A percentile compares a stretch with the other conserved stretches of the same genome.
Evolutionary conservation across 2,113 vertebrate genomes (phyloP).

Genomic region (Vidua chalybeata): DNA sequence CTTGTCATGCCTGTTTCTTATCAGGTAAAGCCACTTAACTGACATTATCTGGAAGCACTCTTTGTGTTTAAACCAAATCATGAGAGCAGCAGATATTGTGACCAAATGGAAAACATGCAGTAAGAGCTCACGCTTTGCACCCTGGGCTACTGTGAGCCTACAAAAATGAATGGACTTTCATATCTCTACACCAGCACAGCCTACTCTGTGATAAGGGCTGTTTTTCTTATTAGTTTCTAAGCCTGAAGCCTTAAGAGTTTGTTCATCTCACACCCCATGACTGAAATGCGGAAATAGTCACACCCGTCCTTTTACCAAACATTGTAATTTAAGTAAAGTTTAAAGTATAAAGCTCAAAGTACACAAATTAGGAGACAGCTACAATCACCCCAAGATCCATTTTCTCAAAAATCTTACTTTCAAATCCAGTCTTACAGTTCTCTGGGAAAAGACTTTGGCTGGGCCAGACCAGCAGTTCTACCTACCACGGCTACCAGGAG

Average conservation of each 20-base stretch:
- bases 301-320: not conserved
- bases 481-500: not conserved
- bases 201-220: not conserved
- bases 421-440: not conserved
- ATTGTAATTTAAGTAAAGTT: not conserved
- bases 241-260: not conserved
- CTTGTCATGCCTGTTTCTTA: not conserved
- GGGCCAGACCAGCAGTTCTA: not conserved
- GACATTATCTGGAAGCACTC: not conserved
- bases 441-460: not conserved
- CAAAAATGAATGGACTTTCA: not conserved
- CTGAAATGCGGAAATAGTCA: not conserved
- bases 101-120: not conserved
- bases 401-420: not conserved
- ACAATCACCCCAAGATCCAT: not conserved
- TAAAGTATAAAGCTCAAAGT: not conserved
- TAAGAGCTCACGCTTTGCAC: not conserved
- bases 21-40: not conserved
- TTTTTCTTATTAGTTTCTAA: not conserved
- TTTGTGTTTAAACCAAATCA: conserved; percentile 5
- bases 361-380: not conserved
- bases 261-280: not conserved
- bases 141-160: not conserved
- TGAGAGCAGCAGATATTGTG: not conserved
- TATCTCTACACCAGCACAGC: not conserved